These are phyloP conservation scores for Willowsia nigromaculata DNA, from an alignment of 2,888 invertebrate genomes.

Conservation along the genomic window DNA sequence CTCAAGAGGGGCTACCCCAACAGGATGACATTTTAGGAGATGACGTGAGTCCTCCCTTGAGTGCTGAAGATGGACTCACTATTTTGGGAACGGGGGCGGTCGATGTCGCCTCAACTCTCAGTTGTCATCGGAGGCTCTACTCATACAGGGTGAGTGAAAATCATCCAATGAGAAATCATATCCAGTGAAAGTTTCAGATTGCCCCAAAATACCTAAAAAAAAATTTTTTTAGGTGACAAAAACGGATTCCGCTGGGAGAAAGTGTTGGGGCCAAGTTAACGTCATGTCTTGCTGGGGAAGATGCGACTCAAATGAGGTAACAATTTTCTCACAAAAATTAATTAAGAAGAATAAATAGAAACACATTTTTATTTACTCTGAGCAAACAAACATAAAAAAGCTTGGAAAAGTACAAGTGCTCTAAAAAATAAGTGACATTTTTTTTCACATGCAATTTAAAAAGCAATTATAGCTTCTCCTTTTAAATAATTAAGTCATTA, in stretches of 20 bases:
- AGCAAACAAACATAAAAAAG: background rate
- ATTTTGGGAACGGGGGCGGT: constrained; percentile 77
- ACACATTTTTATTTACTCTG: background rate
- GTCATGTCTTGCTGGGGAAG: constrained; percentile 91
- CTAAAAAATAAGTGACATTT: no score
- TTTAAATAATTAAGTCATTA: background rate
- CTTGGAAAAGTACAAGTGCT: background rate
- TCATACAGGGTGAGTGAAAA: constrained; percentile 84
- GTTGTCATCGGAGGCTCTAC: constrained; percentile 86
- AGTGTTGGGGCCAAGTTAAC: constrained; percentile 88
- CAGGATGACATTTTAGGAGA: constrained; percentile 74
- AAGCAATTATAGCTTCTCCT: background rate
- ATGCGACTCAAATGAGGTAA: constrained; percentile 91
- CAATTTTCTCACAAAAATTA: background rate
- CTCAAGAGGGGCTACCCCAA: constrained; percentile 47
- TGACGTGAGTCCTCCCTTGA: constrained; percentile 77
- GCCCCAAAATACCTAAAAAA: background rate
- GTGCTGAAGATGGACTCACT: constrained; percentile 75
- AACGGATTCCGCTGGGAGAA: constrained; percentile 84
- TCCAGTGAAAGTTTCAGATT: background rate
- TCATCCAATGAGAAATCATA: background rate
- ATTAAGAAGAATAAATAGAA: background rate
- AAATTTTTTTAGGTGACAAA: constrained; percentile 80
- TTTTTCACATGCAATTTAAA: background rate
- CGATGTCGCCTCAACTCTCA: constrained; percentile 82